phyloP scores from a whole-genome alignment of 2,113 vertebrate species.

The Pseudopodoces humilis region DNA sequence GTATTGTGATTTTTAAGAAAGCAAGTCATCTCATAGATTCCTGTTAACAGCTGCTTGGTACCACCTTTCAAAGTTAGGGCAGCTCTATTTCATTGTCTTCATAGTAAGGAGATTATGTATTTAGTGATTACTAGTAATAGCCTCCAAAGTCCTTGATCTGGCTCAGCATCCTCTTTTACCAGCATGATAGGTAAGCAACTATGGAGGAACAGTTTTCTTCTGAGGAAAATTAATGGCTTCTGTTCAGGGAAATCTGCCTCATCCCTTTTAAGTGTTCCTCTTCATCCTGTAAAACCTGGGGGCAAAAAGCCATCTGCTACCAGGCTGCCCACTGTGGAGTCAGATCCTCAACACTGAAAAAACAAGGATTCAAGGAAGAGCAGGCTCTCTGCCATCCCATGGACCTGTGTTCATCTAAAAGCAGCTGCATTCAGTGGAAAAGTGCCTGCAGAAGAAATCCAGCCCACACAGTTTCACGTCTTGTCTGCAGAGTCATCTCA shows the following conservation, averaged over 20 bases:
- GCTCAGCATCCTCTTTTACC: neutral
- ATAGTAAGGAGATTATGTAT: rapidly evolving
- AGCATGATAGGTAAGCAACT: neutral
- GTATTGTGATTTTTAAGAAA: neutral
- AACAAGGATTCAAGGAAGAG: neutral
- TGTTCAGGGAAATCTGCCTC: neutral
- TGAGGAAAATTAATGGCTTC: neutral
- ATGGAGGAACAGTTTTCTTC: neutral
- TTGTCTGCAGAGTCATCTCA: neutral
- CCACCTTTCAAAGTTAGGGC: neutral
- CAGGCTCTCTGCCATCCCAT: neutral
- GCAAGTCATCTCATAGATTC: neutral
- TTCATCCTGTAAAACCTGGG: neutral
- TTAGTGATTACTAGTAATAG: neutral
- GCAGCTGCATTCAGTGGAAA: neutral
- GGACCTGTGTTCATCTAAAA: neutral
- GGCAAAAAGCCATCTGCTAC: neutral
- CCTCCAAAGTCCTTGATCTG: neutral
- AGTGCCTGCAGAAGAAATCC: neutral
- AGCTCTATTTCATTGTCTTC: neutral
- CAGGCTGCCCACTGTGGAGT: neutral
- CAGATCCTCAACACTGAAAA: neutral
- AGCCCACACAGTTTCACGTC: neutral
- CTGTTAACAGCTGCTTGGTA: neutral
- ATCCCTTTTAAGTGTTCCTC: neutral